These are phyloP conservation scores for Gari tellinella DNA, from an alignment of 2,888 invertebrate genomes.

Conservation along the genomic window DNA sequence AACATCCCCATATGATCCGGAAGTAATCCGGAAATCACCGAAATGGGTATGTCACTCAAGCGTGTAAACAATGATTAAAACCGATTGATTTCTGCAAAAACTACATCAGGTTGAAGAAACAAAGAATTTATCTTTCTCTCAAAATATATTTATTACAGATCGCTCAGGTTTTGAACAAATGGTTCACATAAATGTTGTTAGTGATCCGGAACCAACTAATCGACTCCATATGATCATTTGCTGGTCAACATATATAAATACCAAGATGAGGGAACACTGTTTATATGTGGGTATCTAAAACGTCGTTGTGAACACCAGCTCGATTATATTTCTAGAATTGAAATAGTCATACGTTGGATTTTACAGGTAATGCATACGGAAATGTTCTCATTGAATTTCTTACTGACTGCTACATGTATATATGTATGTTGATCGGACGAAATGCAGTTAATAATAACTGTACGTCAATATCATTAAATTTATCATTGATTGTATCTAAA, in stretches of 20 bases:
- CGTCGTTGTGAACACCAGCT: too few species aligned
- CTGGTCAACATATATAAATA: conserved; percentile 14
- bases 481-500: conserved; percentile 9
- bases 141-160: too few species aligned
- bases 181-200: too few species aligned
- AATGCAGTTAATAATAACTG: conserved; percentile 5
- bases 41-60: too few species aligned
- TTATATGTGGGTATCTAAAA: conserved; percentile 6
- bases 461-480: neutral
- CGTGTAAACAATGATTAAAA: too few species aligned
- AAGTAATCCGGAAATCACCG: too few species aligned
- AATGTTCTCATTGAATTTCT: conserved; percentile 25
- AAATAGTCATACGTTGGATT: conserved; percentile 25
- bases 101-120: too few species aligned
- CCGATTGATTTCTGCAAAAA: too few species aligned
- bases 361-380: conserved; percentile 15
- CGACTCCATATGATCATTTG: conserved; percentile 23
- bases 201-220: too few species aligned
- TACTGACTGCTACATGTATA: conserved; percentile 5
- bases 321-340: conserved; percentile 28
- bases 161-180: too few species aligned
- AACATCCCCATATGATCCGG: too few species aligned
- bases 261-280: neutral
- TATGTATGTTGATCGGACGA: conserved; percentile 1
- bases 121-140: too few species aligned